These are phyloP conservation scores for Rotaria macrura DNA, from an alignment of 2,888 invertebrate genomes.

Conservation along the genomic window DNA sequence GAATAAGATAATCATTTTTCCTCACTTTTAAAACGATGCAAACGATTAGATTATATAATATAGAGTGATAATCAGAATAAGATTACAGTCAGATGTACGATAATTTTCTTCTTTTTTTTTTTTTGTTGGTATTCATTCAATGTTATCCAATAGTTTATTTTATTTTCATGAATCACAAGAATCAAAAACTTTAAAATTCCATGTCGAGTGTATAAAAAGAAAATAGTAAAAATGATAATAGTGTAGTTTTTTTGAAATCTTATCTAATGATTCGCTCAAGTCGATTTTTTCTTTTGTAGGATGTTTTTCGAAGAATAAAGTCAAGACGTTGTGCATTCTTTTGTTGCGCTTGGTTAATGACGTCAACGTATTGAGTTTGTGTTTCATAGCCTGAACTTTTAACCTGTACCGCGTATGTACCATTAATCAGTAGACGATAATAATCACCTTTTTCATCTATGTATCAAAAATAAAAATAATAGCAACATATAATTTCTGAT, in stretches of 20 bases:
- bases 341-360: background rate
- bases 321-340: background rate
- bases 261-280: background rate
- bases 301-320: background rate
- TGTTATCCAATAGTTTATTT: too few relatives aligned
- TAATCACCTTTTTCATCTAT: constrained; percentile 28
- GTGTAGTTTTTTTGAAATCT: background rate
- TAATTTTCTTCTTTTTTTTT: too few relatives aligned
- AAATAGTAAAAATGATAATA: too few relatives aligned
- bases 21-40: too few relatives aligned
- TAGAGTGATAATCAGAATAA: too few relatives aligned
- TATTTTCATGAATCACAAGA: too few relatives aligned
- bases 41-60: too few relatives aligned
- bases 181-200: too few relatives aligned
- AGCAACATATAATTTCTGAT: background rate
- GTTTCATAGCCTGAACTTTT: background rate
- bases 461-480: background rate
- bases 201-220: too few relatives aligned
- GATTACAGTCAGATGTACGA: too few relatives aligned
- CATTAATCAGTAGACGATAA: constrained; percentile 25
- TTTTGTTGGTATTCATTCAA: too few relatives aligned
- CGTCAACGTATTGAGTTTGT: background rate
- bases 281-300: background rate
- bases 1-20: too few relatives aligned
- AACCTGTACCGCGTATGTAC: constrained; percentile 18